Base-by-base conservation (phyloP, 2,888 invertebrate species). In the Sycophila texana region DNA sequence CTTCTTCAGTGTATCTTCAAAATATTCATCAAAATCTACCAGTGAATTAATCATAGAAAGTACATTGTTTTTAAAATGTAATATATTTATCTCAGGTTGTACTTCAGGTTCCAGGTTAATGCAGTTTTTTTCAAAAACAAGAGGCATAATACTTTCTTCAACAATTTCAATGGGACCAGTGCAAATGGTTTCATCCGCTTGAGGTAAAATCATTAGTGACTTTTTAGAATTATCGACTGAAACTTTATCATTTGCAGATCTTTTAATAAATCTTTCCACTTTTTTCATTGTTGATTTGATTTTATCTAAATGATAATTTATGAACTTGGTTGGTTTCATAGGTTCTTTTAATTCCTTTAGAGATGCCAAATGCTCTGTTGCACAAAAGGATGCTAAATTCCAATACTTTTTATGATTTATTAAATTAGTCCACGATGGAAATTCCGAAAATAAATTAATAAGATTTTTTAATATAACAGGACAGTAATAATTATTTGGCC, bases 371-470 rank as follows among this genome's bases (percentile, higher is more conserved):
- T 81, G 79, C 55, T 76, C 74, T 4, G 58, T 49, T 7, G 79
- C 14, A 65, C 65, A 77, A 1, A 20, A 20, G 2, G 81, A 73
- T 20, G 71, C 75, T 57, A 81, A 60, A 18, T 60, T 65, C 12
- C 74, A 63, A 51, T 49, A 53, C 22, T 16, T 47, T 57, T 81
- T 70, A 16, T 70, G 79, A n/a, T 53, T 13, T 61, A 81, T 60
- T 7, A 81, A 30, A 67, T 79, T 72, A 22, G 81, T 81, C 81
- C 81, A 81, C 2, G 81, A 68, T 22, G 81, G 81, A 72, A 81
- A 81, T 22, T 81, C 79, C 20, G 61, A 39, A 4, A 81, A n/a
- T 53, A 81, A 14, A 26, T 79, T 71, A 16, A 79, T 79, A 16
- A 79, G 76, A 76, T 81, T 73, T 47, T 81, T 79, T 22, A 77